Conservation (phyloP, 2,888 invertebrate genomes). For the Zaprionus obscuricornis region DNA sequence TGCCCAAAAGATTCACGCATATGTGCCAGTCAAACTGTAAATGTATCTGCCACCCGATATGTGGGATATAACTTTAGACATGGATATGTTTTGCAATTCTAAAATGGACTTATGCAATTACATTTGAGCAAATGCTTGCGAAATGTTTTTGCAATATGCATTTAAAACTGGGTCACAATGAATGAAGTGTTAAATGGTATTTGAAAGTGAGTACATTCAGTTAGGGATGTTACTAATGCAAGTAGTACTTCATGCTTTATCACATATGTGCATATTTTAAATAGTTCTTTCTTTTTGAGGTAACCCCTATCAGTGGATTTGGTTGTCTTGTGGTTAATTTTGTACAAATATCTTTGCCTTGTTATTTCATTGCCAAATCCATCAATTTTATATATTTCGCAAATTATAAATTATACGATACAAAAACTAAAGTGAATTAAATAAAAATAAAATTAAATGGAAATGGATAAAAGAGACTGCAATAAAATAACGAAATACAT, state of each 20-base stretch:
- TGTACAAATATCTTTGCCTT: no score
- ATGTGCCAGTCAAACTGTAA: slow-evolving; percentile 35
- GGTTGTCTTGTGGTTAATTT: slow-evolving; percentile 6
- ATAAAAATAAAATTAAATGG: no score
- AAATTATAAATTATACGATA: no score
- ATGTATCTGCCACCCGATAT: neutral
- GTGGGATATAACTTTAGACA: neutral
- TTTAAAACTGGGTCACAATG: slow-evolving; percentile 64
- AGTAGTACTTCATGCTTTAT: slow-evolving; percentile 20
- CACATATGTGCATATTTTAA: slow-evolving; percentile 67
- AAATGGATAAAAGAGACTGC: no score
- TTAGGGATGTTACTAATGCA: slow-evolving; percentile 11
- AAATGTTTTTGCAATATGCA: slow-evolving; percentile 37
- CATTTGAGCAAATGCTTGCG: no score
- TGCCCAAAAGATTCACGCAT: slow-evolving; percentile 58
- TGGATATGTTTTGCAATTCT: neutral
- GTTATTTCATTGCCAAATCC: no score
- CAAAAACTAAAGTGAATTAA: no score
- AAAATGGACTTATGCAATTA: slow-evolving; percentile 64
- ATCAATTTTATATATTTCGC: no score
- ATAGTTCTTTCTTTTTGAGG: neutral
- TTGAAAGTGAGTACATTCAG: slow-evolving; percentile 16
- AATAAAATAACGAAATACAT: no score
- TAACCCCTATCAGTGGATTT: no score
- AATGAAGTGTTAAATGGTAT: slow-evolving; percentile 60